Conservation (phyloP, 2,888 invertebrate genomes). For the Teinopalpus imperialis region DNA sequence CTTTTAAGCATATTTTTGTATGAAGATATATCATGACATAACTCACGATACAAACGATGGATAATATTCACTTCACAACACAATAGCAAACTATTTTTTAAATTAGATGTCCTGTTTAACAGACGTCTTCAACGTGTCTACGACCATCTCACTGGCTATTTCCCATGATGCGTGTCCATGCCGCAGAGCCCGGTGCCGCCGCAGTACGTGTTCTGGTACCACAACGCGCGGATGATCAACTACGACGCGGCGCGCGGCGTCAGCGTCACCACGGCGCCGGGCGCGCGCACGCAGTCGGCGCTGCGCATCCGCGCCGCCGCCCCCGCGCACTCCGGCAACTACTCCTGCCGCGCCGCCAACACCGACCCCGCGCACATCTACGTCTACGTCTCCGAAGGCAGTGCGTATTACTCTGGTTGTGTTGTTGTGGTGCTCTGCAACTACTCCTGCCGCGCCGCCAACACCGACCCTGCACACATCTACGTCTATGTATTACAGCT, state of each 20-base stretch:
- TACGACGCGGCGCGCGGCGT: slow-evolving; percentile 93
- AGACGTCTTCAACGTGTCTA: no score
- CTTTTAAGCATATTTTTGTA: no score
- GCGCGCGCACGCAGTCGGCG: slow-evolving; percentile 92
- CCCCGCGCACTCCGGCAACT: slow-evolving; percentile 94
- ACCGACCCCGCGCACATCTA: slow-evolving; percentile 94
- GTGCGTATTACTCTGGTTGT: no score
- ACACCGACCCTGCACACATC: slow-evolving; percentile 94
- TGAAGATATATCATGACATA: no score
- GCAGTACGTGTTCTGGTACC: slow-evolving; percentile 97
- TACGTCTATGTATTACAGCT: slow-evolving; percentile 96
- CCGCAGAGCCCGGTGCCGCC: slow-evolving; percentile 95
- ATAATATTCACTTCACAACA: no score
- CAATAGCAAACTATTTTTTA: no score
- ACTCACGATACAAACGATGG: no score
- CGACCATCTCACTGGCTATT: no score
- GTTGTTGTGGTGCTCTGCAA: no score
- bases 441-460: slow-evolving; percentile 94
- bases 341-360: slow-evolving; percentile 94
- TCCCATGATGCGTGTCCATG: no score
- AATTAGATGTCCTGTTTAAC: no score
- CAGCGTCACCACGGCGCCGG: slow-evolving; percentile 91
- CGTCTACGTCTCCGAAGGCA: slow-evolving; percentile 95
- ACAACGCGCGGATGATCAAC: slow-evolving; percentile 96
- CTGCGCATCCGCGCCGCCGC: slow-evolving; percentile 87